A percentile compares a stretch with the other conserved stretches of the same genome.
Conservation (phyloP, 1,140 invertebrate genomes). For the Lepidurus arcticus region DNA sequence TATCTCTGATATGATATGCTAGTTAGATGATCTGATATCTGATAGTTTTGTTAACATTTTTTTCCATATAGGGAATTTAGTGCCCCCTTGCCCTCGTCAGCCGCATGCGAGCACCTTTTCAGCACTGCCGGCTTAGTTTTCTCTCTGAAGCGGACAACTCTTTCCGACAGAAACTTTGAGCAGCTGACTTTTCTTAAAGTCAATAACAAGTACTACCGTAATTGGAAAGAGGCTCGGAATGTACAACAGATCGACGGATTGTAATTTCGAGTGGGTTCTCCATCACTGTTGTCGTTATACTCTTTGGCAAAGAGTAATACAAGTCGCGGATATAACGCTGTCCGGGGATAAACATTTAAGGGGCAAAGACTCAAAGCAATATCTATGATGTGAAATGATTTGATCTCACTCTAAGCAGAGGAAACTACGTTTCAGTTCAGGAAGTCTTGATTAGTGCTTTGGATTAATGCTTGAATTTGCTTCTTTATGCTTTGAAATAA, state of each 20-base stretch:
- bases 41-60: background rate
- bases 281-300: background rate
- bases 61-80: background rate
- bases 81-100: background rate
- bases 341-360: background rate
- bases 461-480: too few species aligned
- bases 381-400: background rate
- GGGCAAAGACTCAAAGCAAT: background rate
- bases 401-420: conserved; percentile 1
- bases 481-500: too few species aligned
- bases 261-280: background rate
- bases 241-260: background rate
- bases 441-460: background rate
- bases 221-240: background rate
- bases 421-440: background rate
- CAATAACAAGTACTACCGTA: background rate
- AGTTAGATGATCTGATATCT: background rate
- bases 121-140: background rate
- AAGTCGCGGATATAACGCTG: too few species aligned
- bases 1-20: background rate
- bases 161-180: background rate
- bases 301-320: background rate
- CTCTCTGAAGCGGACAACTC: background rate
- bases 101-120: background rate
- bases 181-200: conserved; percentile 6